Evolutionary conservation across 2,888 invertebrate species (phyloP).

Genomic region (Palloptera scutellata): DNA sequence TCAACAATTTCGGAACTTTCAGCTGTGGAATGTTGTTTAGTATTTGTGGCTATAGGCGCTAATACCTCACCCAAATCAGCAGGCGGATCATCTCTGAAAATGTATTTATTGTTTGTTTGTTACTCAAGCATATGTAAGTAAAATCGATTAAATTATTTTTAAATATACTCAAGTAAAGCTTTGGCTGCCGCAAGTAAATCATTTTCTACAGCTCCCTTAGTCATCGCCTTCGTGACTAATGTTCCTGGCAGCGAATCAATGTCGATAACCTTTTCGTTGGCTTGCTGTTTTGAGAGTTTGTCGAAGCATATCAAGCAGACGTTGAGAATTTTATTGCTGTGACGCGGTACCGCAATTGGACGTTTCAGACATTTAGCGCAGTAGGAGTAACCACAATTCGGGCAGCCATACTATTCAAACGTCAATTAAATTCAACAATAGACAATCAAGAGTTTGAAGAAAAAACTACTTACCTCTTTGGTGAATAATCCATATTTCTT

Average conservation of each 20-base stretch:
- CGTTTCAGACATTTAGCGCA: constrained; percentile 83
- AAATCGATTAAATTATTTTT: neutral
- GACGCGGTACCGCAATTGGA: constrained; percentile 73
- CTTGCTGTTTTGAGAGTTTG: constrained; percentile 53
- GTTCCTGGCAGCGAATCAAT: constrained; percentile 66
- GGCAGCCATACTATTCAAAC: constrained; percentile 76
- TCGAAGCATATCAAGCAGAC: constrained; percentile 69
- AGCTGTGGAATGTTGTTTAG: constrained; percentile 37
- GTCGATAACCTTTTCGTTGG: constrained; percentile 47
- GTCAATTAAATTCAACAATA: neutral
- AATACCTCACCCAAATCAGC: constrained; percentile 52
- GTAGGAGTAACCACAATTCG: constrained; percentile 83
- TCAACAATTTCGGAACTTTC: constrained; percentile 51
- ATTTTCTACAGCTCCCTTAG: constrained; percentile 27
- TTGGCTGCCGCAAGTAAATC: constrained; percentile 39
- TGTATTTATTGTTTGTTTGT: neutral
- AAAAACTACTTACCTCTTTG: constrained; percentile 70
- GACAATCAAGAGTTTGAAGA: neutral
- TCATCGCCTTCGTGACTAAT: constrained; percentile 41
- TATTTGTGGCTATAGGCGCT: constrained; percentile 43
- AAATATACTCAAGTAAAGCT: constrained; percentile 43
- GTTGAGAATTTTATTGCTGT: constrained; percentile 69
- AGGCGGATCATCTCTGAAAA: constrained; percentile 40
- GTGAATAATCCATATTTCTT: constrained; percentile 75
- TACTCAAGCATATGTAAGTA: neutral